phyloP scores from a whole-genome alignment of 2,797 vertebrate species.

The Kryptopterus vitreolus region DNA sequence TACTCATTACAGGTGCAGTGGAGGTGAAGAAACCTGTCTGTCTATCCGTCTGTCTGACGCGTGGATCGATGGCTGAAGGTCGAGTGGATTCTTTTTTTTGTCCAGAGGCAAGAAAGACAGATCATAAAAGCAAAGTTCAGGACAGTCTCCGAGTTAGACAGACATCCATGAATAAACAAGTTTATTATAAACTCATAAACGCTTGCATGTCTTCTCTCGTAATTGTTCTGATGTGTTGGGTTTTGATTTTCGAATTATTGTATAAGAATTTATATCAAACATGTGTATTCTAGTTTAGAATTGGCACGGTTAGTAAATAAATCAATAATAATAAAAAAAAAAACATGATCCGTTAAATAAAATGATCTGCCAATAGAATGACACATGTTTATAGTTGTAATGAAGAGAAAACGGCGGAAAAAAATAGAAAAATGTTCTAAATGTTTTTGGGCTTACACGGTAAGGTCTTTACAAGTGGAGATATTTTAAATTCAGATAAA shows the following conservation, averaged over 20 bases:
- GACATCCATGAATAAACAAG: not conserved
- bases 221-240: not conserved
- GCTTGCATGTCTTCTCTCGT: not conserved
- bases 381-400: too few relatives aligned
- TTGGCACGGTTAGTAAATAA: not conserved
- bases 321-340: not conserved
- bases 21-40: constrained; percentile 51
- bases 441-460: too few relatives aligned
- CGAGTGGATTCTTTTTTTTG: constrained; percentile 44
- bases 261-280: not conserved
- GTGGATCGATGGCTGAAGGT: constrained; percentile 45
- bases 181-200: not conserved
- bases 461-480: not conserved
- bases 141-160: not conserved
- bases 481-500: not conserved
- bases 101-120: constrained; percentile 46
- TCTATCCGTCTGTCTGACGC: constrained; percentile 43
- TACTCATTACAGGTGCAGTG: constrained; percentile 58
- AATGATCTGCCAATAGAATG: too few relatives aligned
- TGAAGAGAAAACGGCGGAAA: too few relatives aligned
- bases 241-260: not conserved
- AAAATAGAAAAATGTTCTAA: not conserved
- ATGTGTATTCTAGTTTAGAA: not conserved
- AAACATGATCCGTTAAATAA: not conserved
- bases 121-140: constrained; percentile 31